Conservation (phyloP, 1,140 invertebrate species). For the Heliconius hewitsoni region DNA sequence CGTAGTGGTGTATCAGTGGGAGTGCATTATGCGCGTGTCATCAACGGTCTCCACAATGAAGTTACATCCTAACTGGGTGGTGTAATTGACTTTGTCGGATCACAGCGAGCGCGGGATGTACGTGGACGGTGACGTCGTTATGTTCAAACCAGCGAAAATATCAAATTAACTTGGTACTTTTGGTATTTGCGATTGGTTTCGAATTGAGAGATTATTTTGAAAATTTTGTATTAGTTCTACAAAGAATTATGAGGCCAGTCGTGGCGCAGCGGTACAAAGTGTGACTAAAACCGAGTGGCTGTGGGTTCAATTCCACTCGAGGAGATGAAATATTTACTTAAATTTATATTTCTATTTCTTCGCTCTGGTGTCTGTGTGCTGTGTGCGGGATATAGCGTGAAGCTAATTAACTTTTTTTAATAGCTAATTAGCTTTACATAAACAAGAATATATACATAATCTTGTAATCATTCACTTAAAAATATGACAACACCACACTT, state of each 20-base stretch:
- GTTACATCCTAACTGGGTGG: not conserved
- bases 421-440: too few relatives aligned
- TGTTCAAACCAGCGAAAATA: not conserved
- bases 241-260: not conserved
- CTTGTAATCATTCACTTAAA: too few relatives aligned
- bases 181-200: not conserved
- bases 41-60: not conserved
- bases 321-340: too few relatives aligned
- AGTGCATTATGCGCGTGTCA: not conserved
- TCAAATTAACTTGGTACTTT: not conserved
- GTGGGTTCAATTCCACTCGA: too few relatives aligned
- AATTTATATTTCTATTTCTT: too few relatives aligned
- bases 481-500: too few relatives aligned
- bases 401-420: too few relatives aligned
- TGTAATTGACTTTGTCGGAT: not conserved
- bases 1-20: not conserved
- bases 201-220: not conserved
- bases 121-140: not conserved
- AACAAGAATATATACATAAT: too few relatives aligned
- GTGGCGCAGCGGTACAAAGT: too few relatives aligned
- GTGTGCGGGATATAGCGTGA: too few relatives aligned
- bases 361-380: too few relatives aligned
- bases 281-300: too few relatives aligned
- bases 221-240: not conserved
- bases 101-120: not conserved